Conservation (phyloP, 2,113 vertebrate species). For the Zootoca vivipara region DNA sequence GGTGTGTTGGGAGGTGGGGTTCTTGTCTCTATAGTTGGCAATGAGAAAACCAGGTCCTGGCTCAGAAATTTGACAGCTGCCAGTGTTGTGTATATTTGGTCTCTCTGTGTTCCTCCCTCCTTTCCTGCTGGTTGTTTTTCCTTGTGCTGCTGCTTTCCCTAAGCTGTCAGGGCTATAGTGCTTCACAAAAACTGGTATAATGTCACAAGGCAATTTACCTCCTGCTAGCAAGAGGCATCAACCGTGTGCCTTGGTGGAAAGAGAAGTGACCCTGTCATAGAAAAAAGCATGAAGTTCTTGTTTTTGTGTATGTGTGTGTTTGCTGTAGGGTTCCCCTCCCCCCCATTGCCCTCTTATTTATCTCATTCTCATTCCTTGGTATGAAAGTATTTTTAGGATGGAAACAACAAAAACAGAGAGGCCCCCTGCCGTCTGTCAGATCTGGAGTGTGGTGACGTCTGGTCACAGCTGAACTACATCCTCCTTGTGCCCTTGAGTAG, state of each 20-base stretch:
- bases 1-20: neutral
- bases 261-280: constrained; percentile 60
- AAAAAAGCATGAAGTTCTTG: constrained; percentile 29
- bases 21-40: neutral
- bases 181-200: constrained; percentile 39
- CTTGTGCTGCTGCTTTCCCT: neutral
- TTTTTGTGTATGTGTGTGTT: neutral
- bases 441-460: neutral
- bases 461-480: neutral
- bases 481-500: neutral
- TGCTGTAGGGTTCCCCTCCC: neutral
- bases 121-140: neutral
- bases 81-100: neutral
- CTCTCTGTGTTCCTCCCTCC: constrained; percentile 22
- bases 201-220: constrained; percentile 56
- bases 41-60: constrained; percentile 14
- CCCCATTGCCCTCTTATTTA: neutral
- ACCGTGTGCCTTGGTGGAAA: constrained; percentile 56
- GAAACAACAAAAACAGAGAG: constrained; percentile 10
- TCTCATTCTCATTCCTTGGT: constrained; percentile 1
- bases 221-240: constrained; percentile 35
- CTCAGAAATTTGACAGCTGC: neutral
- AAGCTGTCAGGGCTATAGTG: constrained; percentile 8
- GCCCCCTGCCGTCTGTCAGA: neutral
- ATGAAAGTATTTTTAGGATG: constrained; percentile 1